These are phyloP conservation scores for Drosophila bipectinata DNA, from an alignment of 1,140 invertebrate genomes.

Conservation along the genomic window DNA sequence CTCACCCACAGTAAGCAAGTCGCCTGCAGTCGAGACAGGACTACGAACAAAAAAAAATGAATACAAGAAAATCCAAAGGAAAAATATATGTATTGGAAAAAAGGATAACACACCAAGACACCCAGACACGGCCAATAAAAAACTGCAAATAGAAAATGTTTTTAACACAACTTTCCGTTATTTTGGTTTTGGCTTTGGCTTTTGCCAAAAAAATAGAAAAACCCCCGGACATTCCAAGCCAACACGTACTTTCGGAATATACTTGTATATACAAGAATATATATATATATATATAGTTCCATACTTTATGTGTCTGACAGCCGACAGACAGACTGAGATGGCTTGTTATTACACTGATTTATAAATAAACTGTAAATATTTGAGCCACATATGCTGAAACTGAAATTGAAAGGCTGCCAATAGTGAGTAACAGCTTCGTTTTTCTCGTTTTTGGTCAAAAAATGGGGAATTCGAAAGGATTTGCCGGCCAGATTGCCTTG, in stretches of 20 bases:
- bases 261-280: conserved; percentile 2
- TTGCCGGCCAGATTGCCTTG: neutral
- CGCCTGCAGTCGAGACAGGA: conserved; percentile 8
- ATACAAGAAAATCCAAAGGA: neutral
- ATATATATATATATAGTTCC: conserved; percentile 6
- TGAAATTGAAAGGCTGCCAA: conserved; percentile 40
- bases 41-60: neutral
- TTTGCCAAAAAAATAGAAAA: conserved; percentile 32
- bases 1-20: conserved; percentile 28
- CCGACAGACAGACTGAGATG: conserved; percentile 58
- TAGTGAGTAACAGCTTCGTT: conserved; percentile 11
- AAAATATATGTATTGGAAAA: neutral
- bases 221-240: conserved; percentile 50
- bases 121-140: conserved; percentile 72
- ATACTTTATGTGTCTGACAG: conserved; percentile 44
- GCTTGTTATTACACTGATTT: conserved; percentile 81
- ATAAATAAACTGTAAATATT: conserved; percentile 82
- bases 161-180: conserved; percentile 69
- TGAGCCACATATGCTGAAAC: conserved; percentile 40
- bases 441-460: no score
- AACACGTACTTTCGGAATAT: conserved; percentile 4
- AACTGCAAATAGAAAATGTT: conserved; percentile 81
- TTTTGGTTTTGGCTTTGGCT: conserved; percentile 48
- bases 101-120: neutral
- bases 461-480: neutral